phyloP scores from a whole-genome alignment of 2,113 vertebrate genomes.

The Seriola dumerili region DNA sequence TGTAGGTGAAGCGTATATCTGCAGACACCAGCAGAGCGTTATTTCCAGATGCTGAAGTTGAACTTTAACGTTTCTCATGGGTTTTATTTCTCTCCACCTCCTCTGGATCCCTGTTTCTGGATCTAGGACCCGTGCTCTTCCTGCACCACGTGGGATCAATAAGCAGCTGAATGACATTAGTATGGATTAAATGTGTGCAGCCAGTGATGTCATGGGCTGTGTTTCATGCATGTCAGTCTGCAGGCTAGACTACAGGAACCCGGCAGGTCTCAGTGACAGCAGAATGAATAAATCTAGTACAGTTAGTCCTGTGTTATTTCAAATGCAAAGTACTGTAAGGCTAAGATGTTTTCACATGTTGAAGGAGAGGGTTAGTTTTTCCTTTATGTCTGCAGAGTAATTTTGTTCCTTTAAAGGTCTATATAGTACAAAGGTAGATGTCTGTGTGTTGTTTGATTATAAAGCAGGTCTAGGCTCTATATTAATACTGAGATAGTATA shows the following conservation, averaged over 20 bases:
- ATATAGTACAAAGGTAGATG: too few species aligned
- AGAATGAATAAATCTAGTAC: conserved; percentile 1
- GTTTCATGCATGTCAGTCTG: conserved; percentile 31
- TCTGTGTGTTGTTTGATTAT: too few species aligned
- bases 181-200: conserved; percentile 24
- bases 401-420: neutral
- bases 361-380: neutral
- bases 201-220: conserved; percentile 34
- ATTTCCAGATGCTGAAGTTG: neutral
- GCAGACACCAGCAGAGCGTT: neutral
- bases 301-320: neutral
- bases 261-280: conserved; percentile 18
- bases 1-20: neutral
- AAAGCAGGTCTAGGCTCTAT: too few species aligned
- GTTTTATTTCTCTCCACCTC: neutral
- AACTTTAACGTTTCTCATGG: neutral
- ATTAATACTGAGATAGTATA: too few species aligned
- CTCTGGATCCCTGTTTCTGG: neutral
- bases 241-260: neutral
- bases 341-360: neutral
- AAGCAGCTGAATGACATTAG: conserved; percentile 25
- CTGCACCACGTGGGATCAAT: conserved; percentile 16
- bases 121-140: neutral
- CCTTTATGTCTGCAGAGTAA: neutral
- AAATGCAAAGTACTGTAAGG: neutral